Evolutionary conservation across 2,888 invertebrate species (phyloP), one percentile per base, ranked within the genome.

Genomic region (Tachina grossa): DNA sequence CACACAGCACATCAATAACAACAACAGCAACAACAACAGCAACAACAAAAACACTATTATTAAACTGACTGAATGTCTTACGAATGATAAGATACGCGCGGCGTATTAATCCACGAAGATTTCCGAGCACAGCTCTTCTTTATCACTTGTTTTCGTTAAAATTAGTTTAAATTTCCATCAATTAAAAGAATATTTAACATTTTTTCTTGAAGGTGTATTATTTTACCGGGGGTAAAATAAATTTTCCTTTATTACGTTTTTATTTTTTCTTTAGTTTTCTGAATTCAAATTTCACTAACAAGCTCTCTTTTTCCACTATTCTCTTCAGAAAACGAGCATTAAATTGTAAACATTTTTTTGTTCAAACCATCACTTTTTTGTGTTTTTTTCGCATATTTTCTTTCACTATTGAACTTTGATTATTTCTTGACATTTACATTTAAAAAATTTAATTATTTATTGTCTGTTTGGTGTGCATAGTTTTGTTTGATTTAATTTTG

Each of bases 1-100:
- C 39, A 63, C 41, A 63, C 41, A 53, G 19, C 11, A 77, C 41
- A 68, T 22, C 59, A 72, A 66, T 22, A 65, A 72, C 57, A 72
- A 65, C 22, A 65, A 72, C n/a, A n/a, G n/a, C n/a, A n/a, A n/a
- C 57, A 72, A 63, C 22, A 71, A 61, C 31, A 72, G 55, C 49
- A 66, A 22, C 16, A 80, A 49, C 55, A 65, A 74, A 49, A 22
- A 43, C 41, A 61, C 49, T 51, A 78, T 69, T 77, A 57, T 66
- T 69, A 71, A 63, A 65, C 63, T 47, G 71, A 74, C 81, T 68
- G 59, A 66, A 43, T 49, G 75, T 53, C 53, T 76, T 65, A 68
- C 68, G 76, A 84, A 75, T 71, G 83, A 82, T 84, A 86, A 86
- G 84, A 86, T 86, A 79, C 81, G 84, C 61, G 78, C 72, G 45